A percentile compares a stretch with the other conserved stretches of the same genome.
Conservation (phyloP, 2,113 vertebrate species). For the Prolemur simus region DNA sequence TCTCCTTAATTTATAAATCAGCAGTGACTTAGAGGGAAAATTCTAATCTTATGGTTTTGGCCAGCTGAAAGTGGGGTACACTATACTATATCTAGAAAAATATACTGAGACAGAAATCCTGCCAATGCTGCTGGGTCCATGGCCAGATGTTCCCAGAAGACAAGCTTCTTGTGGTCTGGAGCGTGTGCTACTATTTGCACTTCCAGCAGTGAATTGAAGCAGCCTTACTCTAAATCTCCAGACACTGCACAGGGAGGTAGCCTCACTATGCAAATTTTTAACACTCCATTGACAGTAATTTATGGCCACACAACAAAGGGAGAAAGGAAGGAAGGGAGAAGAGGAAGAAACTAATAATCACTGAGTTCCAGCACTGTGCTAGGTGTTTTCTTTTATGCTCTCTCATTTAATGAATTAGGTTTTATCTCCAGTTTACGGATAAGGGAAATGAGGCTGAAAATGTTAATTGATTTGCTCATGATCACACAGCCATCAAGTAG, state of each 20-base stretch:
- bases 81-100: not conserved
- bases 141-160: not conserved
- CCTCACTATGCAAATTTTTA: not conserved
- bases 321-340: not conserved
- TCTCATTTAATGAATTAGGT: not conserved
- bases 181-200: not conserved
- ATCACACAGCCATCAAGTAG: not conserved
- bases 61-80: not conserved
- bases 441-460: not conserved
- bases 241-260: not conserved
- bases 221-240: not conserved
- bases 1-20: constrained; percentile 18
- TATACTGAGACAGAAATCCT: not conserved
- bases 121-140: not conserved
- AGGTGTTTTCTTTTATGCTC: not conserved
- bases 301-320: not conserved
- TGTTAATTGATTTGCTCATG: not conserved
- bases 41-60: not conserved
- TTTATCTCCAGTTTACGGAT: not conserved
- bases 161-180: not conserved
- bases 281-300: not conserved
- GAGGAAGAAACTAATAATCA: not conserved
- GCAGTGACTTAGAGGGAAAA: not conserved
- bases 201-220: not conserved
- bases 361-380: not conserved